Percentiles rank a stretch among this genome's conserved stretches.
Conservation (phyloP, 2,888 invertebrate genomes). For the Hydrotaea cyrtoneurina region DNA sequence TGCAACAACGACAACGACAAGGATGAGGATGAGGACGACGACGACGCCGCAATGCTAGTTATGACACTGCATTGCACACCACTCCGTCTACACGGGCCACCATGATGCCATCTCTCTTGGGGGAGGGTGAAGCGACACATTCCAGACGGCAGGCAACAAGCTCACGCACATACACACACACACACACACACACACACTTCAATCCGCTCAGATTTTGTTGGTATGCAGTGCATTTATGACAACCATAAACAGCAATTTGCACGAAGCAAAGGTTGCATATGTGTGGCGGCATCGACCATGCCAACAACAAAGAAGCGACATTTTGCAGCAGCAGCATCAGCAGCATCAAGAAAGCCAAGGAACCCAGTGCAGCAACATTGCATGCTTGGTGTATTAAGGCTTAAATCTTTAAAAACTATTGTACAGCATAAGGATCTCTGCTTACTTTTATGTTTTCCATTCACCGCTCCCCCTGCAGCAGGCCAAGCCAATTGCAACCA, state of each 20-base stretch:
- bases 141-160: conserved; percentile 15
- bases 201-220: conserved; percentile 3
- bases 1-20: conserved; percentile 1
- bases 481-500: background rate
- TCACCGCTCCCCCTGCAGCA: background rate
- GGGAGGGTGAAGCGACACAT: background rate
- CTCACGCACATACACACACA: background rate
- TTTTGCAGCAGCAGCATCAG: background rate
- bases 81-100: background rate
- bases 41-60: conserved; percentile 7
- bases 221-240: conserved; percentile 43
- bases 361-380: background rate
- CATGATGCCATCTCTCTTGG: background rate
- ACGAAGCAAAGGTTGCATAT: conserved; percentile 35
- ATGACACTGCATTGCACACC: conserved; percentile 19
- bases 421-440: conserved; percentile 31
- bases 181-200: background rate
- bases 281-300: conserved; percentile 9
- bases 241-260: conserved; percentile 59
- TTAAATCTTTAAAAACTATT: conserved; percentile 44
- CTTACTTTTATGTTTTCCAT: conserved; percentile 22
- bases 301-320: background rate
- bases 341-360: background rate
- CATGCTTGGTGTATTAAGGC: background rate
- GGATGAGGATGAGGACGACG: background rate